These are phyloP conservation scores for Lepidurus packardi DNA, from an alignment of 1,140 invertebrate species.

Conservation along the genomic window DNA sequence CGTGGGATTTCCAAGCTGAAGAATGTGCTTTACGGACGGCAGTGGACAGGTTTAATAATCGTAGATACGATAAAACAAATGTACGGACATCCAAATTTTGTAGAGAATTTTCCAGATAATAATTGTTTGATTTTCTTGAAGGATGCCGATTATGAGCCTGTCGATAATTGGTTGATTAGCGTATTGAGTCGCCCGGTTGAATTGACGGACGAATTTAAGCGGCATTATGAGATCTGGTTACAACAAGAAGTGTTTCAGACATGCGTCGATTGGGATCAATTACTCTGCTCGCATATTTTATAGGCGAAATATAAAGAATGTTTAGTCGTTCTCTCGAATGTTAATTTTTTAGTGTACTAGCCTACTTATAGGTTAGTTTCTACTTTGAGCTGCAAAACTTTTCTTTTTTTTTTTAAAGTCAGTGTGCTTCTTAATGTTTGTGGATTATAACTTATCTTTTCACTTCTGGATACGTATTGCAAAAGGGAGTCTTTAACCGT, in stretches of 20 bases:
- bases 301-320: constrained; percentile 22
- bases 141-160: constrained; percentile 69
- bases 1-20: constrained; percentile 98
- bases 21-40: constrained; percentile 88
- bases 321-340: background rate
- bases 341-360: background rate
- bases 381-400: background rate
- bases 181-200: constrained; percentile 70
- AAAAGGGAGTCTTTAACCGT: too few species aligned
- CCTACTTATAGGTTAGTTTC: background rate
- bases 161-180: constrained; percentile 78
- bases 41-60: constrained; percentile 91
- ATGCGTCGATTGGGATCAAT: constrained; percentile 57
- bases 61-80: constrained; percentile 63
- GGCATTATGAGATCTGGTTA: constrained; percentile 93
- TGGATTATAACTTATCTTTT: too few species aligned
- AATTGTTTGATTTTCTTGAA: constrained; percentile 32
- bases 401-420: too few species aligned
- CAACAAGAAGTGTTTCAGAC: constrained; percentile 92
- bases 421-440: too few species aligned
- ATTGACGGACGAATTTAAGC: constrained; percentile 90
- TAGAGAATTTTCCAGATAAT: constrained; percentile 26
- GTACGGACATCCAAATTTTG: constrained; percentile 34
- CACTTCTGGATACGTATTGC: too few species aligned
- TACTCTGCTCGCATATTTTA: constrained; percentile 42